Evolutionary conservation across 2,888 invertebrate species (phyloP).

Genomic region (Drosophila tanythrix): DNA sequence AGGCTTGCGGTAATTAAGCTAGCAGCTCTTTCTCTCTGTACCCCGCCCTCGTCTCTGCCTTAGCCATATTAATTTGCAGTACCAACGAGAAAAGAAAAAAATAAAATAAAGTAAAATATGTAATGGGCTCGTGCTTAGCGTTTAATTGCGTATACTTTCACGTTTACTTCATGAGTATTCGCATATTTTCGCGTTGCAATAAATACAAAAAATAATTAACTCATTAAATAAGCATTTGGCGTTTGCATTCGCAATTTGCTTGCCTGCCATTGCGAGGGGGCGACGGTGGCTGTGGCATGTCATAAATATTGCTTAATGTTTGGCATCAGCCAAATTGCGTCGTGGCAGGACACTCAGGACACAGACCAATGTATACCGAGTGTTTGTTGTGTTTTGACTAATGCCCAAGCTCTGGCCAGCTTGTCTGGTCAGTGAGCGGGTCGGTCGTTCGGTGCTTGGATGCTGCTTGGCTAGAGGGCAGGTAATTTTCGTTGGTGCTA

Average conservation of each 20-base stretch:
- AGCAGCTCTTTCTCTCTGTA: not conserved
- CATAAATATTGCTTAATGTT: constrained; percentile 78
- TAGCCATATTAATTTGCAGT: constrained; percentile 26
- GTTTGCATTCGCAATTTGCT: constrained; percentile 69
- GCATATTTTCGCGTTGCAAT: constrained; percentile 70
- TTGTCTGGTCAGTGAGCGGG: constrained; percentile 16
- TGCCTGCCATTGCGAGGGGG: constrained; percentile 4
- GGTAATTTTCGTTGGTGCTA: constrained; percentile 71
- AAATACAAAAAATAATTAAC: constrained; percentile 80
- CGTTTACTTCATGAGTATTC: constrained; percentile 56
- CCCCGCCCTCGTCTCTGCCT: not conserved
- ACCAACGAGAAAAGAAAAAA: not conserved
- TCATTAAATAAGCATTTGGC: constrained; percentile 81
- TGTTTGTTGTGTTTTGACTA: constrained; percentile 51
- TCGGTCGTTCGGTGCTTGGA: not conserved
- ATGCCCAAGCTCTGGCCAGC: constrained; percentile 43
- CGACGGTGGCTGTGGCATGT: constrained; percentile 27
- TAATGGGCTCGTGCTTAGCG: constrained; percentile 59
- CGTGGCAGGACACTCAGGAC: constrained; percentile 44
- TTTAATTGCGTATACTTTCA: constrained; percentile 75
- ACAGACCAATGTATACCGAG: constrained; percentile 12
- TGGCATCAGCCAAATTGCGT: constrained; percentile 64
- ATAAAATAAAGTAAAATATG: constrained; percentile 25
- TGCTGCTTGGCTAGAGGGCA: constrained; percentile 27
- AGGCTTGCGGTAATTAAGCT: constrained; percentile 44